Percentiles rank a stretch among this genome's conserved stretches.
These are phyloP conservation scores for Mythimna lalbum DNA, from an alignment of 2,888 invertebrate species.

Conservation along the genomic window DNA sequence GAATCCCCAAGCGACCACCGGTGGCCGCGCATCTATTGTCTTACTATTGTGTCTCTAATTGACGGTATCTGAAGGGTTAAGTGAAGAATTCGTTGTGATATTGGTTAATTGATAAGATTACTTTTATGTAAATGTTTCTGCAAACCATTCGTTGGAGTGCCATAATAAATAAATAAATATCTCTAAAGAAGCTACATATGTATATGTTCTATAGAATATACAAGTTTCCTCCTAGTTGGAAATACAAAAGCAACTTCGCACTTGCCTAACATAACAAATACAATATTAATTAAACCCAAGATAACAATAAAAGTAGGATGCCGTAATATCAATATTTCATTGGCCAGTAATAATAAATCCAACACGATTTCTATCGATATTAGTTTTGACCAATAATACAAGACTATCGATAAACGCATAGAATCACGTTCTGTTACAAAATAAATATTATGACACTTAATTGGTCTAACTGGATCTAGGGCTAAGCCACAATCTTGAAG, in stretches of 20 bases:
- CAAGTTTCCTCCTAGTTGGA: background rate
- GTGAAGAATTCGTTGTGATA: too few relatives aligned
- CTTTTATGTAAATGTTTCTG: too few relatives aligned
- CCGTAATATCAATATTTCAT: slow-evolving; percentile 35
- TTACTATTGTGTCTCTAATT: too few relatives aligned
- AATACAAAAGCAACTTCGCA: slow-evolving; percentile 11
- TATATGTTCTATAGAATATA: slow-evolving; percentile 5
- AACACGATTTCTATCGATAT: slow-evolving; percentile 5
- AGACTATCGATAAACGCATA: slow-evolving; percentile 8
- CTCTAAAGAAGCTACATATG: too few relatives aligned
- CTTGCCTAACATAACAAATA: slow-evolving; percentile 23
- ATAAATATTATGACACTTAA: slow-evolving; percentile 18
- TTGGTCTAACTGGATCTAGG: slow-evolving; percentile 9
- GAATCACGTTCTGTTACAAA: slow-evolving; percentile 55
- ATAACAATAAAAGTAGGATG: slow-evolving; percentile 25
- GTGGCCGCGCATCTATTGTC: too few relatives aligned
- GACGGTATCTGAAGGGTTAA: too few relatives aligned
- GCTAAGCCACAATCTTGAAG: slow-evolving; percentile 20
- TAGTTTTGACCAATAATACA: slow-evolving; percentile 28
- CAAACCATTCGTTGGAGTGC: too few relatives aligned
- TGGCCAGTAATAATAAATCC: slow-evolving; percentile 10
- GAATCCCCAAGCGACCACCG: too few relatives aligned
- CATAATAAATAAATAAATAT: too few relatives aligned
- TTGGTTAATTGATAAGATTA: too few relatives aligned
- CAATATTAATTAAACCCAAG: slow-evolving; percentile 23